Base-by-base conservation (phyloP, 2,797 vertebrate species). In the Aulostomus chinensis region DNA sequence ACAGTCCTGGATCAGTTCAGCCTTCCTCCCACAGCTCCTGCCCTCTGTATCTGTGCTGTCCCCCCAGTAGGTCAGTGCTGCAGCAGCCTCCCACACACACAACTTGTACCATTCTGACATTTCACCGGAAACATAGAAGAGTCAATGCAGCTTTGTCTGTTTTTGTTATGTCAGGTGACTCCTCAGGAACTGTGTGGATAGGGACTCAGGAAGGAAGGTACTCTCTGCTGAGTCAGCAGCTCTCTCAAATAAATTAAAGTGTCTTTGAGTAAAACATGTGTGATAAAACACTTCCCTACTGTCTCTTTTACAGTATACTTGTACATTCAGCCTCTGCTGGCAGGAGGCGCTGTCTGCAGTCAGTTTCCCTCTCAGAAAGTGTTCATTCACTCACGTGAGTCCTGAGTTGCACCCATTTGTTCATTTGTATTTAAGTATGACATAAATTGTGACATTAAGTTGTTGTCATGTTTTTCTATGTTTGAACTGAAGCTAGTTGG, bases 151-250 rank as follows among this genome's bases (percentile, higher is more conserved):
- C n/a, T n/a, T n/a, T n/a, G 15, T 75, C 7, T 55, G 31, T 10
- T 56, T 32, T 58, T 81, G 41, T 78, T 62, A 9, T 76, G 22
- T 72, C 59, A 92, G 92, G 86, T 57, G 67, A 80, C 43, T 80
- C 83, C 12, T 33, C 69, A 30, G 91, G 90, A 59, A 93, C 91
- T n/a, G 86, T 94, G 51, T 94, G 93, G 93, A 90, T 94, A 52
- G 93, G 93, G 61, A 93, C 93, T 68, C 93, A 93, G 85, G 93
- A 94, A 85, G 93, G 93, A 86, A 92, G 92, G 93, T 94, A 80
- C 54, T 14, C 34, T 34, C 20, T 38, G 47, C 60, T 63, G 58
- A 68, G 49, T 35, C 57, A 73, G 36, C 73, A 58, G 32, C 9
- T 53, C 17, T 14, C 22, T 56, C 38, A 7, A 45, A 13, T 12